Base-by-base conservation (phyloP, 2,797 vertebrate species). In the Aulostomus chinensis region DNA sequence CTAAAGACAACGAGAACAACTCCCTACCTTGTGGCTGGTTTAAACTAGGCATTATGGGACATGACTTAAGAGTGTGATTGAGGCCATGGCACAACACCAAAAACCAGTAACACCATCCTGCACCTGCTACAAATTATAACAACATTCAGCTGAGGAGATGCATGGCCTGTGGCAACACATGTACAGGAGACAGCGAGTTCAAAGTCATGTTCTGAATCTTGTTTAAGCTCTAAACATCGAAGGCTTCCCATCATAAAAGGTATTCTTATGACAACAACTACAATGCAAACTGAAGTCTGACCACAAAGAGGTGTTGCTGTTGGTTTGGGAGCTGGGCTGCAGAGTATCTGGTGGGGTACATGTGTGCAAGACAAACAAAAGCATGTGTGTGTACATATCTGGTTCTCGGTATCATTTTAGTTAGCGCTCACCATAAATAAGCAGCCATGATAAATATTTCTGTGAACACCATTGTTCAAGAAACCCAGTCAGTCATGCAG, bases 11-110 rank as follows among this genome's bases (percentile, higher is more conserved):
- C 62, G 9, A 72, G 54, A 45, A 73, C 30, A 81, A 76, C 56
- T 78, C 71, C 69, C 65, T 68, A 53, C 54, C 70, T 63, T 80
- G 76, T 79, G 77, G 84, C 78, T 83, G 84, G 62, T 77, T 78
- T 15, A 36, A 69, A 62, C 37, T 53, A 18, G 12, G 21, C 38
- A 56, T 58, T 29, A 42, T 50, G 47, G 47, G 62, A 76, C 18
- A 48, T 30, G 36, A 59, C 13, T 43, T 71, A 49, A n/a, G 62
- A 47, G 68, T 51, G 26, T 24, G 42, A 52, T 31, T 4, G 1
- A 39, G 38, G 21, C 20, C n/a, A 34, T 6, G 13, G 24, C 42
- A 22, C 9, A 29, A n/a, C 48, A 51, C 24, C 14, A 41, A 38
- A 43, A 13, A 50, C 7, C 5, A 1, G 4, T 35, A 7, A 29